Percentiles rank a stretch among this genome's conserved stretches.
Conservation (phyloP, 2,113 vertebrate species). For the Sardina pilchardus region DNA sequence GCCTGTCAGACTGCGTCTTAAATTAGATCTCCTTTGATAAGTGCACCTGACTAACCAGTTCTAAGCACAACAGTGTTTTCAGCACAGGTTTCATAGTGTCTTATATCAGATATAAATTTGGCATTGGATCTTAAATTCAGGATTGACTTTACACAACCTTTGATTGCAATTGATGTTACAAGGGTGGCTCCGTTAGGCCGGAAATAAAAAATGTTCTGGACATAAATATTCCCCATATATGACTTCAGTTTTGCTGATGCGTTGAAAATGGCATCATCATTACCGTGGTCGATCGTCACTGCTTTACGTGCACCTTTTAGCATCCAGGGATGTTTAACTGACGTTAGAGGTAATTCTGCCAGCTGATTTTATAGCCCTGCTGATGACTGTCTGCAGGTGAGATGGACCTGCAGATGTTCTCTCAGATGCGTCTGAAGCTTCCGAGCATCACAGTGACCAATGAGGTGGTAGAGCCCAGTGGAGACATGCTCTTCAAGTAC, state of each 20-base stretch:
- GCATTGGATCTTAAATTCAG: no score
- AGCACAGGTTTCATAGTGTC: not conserved
- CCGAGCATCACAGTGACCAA: constrained; percentile 73
- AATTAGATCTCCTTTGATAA: not conserved
- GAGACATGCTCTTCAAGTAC: constrained; percentile 75
- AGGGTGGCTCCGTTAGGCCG: not conserved
- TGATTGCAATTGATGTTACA: not conserved
- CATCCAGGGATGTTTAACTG: not conserved
- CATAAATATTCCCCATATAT: not conserved
- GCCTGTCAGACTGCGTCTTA: not conserved
- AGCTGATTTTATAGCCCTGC: not conserved
- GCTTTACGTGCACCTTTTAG: not conserved
- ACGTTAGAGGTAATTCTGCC: not conserved
- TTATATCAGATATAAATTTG: not conserved
- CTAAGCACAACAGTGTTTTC: not conserved
- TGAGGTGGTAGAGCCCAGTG: constrained; percentile 81
- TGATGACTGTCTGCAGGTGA: constrained; percentile 65
- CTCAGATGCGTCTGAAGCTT: constrained; percentile 69
- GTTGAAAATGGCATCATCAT: not conserved
- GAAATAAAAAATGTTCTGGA: not conserved
- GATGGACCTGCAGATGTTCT: constrained; percentile 81
- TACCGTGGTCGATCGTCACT: not conserved
- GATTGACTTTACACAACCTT: not conserved
- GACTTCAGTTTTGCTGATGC: not conserved
- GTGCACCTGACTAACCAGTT: not conserved